Evolutionary conservation across 2,797 vertebrate genomes (phyloP), one percentile per base, ranked within the genome.

Genomic region (Tapirus indicus): DNA sequence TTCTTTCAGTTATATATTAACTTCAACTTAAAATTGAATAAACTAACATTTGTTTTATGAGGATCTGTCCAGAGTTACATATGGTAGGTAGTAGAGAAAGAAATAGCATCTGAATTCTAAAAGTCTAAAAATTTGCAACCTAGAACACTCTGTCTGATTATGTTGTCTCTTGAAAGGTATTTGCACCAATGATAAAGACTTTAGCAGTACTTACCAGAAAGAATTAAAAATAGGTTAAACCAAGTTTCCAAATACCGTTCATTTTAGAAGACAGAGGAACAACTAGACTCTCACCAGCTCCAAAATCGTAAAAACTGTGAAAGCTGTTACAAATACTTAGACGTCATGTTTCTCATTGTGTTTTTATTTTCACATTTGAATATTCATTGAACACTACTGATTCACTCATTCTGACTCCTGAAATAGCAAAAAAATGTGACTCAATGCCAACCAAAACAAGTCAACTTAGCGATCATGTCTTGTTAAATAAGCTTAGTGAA

Each of bases 301-400:
- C 71, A 25, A 85, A 77, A 44, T 5, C 68, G 5, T 49, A 74
- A 88, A 87, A 72, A n/a, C 20, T 85, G 6, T 58, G 14, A 92
- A 93, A 62, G 11, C 68, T 79, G n/a, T 21, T 79, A 10, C 2
- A 84, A 68, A 91, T 18, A 32, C 32, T 62, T 49, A 83, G 38
- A 87, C 74, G 16, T 79, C 64, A 66, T 72, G 7, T 27, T 85
- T 94, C 54, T 21, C n/a, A 74, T 25, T 74, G 38, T 77, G 18
- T 44, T 96, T 88, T 77, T 2, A 44, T 78, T 93, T 93, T 85
- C 35, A 58, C 71, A 82, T 90, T 92, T 89, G 93, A 60, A 86
- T 84, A 54, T 62, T 95, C 84, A 95, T 54, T 66, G 52, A 89
- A 49, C 2, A 66, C 21, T 85, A 32, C 18, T 29, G 11, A 88